Evolutionary conservation across 2,113 vertebrate genomes (phyloP), one percentile per base, ranked within the genome.

Genomic region (Zonotrichia leucophrys): DNA sequence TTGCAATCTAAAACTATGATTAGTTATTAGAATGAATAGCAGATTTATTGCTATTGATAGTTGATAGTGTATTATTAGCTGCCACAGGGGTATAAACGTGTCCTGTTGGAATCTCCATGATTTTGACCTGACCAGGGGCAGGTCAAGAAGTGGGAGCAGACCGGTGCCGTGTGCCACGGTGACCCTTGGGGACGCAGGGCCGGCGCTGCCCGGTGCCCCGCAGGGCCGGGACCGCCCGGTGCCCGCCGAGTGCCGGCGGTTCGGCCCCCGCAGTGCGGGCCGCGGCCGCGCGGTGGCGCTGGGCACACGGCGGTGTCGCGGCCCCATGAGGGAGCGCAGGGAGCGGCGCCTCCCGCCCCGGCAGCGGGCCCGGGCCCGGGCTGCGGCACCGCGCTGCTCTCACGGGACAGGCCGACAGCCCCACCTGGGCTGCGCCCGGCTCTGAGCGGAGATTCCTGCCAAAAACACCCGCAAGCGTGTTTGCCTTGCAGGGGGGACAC

Each of bases 161-260:
- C 10, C 5, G 3, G 12, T 58, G 39, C 15, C 10, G 24, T 28
- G 4, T 18, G 10, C 12, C 20, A 2, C 12, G 20, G 2, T 1
- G 21, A 0, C 10, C 4, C 20, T 5, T 8, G 2, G n/a, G 55
- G 35, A 6, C 16, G 39, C 0, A 0, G 20, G 21, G 6, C 46
- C 21, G 21, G 46, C 21, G 21, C 46, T 11, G 44, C 44, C 44
- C 44, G 44, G 44, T 46, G 44, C 15, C 44, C 46, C 46, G 46
- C 20, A 22, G 46, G 5, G 46, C 20, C 21, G 21, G 46, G 1
- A 6, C 21, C 6, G 46, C 46, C 46, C 23, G 23, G 47, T 49
- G 47, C 47, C 47, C 47, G 47, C 47, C 47, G 23, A 14, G 22
- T 23, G 22, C 47, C 47, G 47, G 47, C 47, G 22, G 22, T 24